phyloP scores from a whole-genome alignment of 2,888 invertebrate species.

The Aplocera efformata region DNA sequence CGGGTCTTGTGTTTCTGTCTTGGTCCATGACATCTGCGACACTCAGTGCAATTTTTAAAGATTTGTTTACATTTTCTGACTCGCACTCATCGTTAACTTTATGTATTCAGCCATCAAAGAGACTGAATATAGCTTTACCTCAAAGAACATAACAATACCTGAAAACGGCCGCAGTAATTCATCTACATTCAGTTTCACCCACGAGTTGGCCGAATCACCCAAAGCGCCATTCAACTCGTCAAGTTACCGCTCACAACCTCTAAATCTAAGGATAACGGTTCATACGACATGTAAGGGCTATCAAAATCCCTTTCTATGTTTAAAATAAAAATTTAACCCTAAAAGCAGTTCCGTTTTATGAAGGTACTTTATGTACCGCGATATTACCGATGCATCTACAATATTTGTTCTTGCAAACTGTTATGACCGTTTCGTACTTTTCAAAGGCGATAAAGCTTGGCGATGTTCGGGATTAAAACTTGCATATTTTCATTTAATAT shows the following conservation, averaged over 20 bases:
- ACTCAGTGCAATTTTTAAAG: too few species aligned
- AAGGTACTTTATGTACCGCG: constrained; percentile 55
- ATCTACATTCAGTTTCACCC: constrained; percentile 39
- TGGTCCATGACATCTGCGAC: too few species aligned
- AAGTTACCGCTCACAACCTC: constrained; percentile 48
- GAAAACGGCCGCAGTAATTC: constrained; percentile 48
- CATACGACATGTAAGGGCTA: constrained; percentile 67
- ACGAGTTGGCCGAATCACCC: constrained; percentile 12
- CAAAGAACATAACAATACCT: constrained; percentile 38
- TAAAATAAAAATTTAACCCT: constrained; percentile 79
- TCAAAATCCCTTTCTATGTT: constrained; percentile 78
- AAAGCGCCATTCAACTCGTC: constrained; percentile 16
- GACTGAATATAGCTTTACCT: too few species aligned
- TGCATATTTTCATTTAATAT: constrained; percentile 24
- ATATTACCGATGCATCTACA: constrained; percentile 59
- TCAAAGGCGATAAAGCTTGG: constrained; percentile 41
- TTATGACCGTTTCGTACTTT: constrained; percentile 54
- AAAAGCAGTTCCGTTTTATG: constrained; percentile 67
- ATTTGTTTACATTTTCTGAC: too few species aligned
- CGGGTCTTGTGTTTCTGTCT: too few species aligned
- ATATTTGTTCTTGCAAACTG: constrained; percentile 67
- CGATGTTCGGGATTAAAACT: constrained; percentile 24
- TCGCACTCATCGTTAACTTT: too few species aligned
- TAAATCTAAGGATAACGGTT: constrained; percentile 72
- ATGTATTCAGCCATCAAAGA: too few species aligned